Conservation (phyloP, 2,797 vertebrate genomes). For the Aldrovandia affinis region DNA sequence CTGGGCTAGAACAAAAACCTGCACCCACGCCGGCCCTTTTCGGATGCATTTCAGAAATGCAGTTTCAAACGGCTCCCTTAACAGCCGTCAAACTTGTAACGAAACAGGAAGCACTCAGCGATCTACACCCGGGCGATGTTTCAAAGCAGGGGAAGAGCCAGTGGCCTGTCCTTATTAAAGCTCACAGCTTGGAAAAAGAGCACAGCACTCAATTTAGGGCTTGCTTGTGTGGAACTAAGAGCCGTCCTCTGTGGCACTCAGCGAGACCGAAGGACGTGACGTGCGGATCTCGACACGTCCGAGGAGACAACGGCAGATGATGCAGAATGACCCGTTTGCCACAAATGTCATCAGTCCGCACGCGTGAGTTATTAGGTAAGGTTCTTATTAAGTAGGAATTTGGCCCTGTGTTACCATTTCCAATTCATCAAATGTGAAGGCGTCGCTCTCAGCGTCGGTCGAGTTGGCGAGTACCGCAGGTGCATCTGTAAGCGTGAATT, state of each 20-base stretch:
- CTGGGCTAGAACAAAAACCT: background rate
- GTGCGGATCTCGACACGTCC: background rate
- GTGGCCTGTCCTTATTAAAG: background rate
- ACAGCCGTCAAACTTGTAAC: background rate
- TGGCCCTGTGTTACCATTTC: background rate
- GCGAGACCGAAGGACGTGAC: background rate
- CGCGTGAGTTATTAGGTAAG: background rate
- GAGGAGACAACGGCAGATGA: background rate
- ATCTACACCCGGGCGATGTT: background rate
- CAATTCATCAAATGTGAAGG: background rate
- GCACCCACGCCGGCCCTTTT: too few relatives aligned
- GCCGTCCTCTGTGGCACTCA: background rate
- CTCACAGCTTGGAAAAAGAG: conserved; percentile 5
- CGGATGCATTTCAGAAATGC: background rate
- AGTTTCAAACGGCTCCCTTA: background rate
- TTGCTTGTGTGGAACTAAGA: background rate
- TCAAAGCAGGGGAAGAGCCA: background rate
- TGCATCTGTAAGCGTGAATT: background rate
- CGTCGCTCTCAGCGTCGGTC: background rate
- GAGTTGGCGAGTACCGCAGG: background rate
- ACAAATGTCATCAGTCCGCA: background rate
- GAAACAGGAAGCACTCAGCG: background rate
- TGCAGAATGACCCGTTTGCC: background rate
- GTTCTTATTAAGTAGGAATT: too few relatives aligned
- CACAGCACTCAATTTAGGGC: background rate